A percentile compares a stretch with the other conserved stretches of the same genome.
Evolutionary conservation across 1,140 invertebrate species (phyloP).

Genomic region (Neodiprion lecontei): DNA sequence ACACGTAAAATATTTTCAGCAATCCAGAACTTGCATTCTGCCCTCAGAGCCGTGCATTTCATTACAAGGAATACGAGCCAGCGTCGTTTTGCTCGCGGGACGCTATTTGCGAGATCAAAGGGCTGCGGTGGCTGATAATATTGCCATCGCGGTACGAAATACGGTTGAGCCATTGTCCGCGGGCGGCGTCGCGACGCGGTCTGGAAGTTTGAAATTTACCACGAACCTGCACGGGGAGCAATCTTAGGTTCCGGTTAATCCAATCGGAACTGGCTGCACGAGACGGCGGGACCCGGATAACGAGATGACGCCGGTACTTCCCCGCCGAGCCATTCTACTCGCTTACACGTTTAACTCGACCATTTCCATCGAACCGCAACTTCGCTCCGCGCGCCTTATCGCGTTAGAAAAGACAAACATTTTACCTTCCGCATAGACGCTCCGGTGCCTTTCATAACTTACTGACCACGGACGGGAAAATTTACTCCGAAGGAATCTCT

Average conservation of each 20-base stretch:
- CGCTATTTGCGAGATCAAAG: too few relatives aligned
- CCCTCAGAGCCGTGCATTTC: too few relatives aligned
- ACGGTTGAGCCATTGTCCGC: too few relatives aligned
- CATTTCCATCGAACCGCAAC: neutral
- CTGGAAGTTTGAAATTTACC: slow-evolving; percentile 3
- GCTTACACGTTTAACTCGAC: neutral
- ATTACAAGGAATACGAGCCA: neutral
- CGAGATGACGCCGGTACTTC: neutral
- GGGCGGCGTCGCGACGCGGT: neutral
- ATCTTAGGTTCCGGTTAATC: neutral
- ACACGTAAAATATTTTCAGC: too few relatives aligned
- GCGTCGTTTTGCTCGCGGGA: neutral
- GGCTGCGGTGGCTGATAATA: too few relatives aligned
- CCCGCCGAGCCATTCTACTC: neutral
- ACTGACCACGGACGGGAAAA: slow-evolving; percentile 5
- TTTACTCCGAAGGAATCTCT: slow-evolving; percentile 9
- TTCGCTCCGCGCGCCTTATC: neutral
- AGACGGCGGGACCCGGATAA: neutral
- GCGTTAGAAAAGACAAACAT: neutral
- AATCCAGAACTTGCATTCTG: too few relatives aligned
- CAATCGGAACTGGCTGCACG: neutral
- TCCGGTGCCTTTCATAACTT: too few relatives aligned
- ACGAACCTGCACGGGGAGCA: neutral
- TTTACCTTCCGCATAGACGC: too few relatives aligned
- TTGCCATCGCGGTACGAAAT: too few relatives aligned